Conservation (phyloP, 2,797 vertebrate genomes). For the Huso huso region DNA sequence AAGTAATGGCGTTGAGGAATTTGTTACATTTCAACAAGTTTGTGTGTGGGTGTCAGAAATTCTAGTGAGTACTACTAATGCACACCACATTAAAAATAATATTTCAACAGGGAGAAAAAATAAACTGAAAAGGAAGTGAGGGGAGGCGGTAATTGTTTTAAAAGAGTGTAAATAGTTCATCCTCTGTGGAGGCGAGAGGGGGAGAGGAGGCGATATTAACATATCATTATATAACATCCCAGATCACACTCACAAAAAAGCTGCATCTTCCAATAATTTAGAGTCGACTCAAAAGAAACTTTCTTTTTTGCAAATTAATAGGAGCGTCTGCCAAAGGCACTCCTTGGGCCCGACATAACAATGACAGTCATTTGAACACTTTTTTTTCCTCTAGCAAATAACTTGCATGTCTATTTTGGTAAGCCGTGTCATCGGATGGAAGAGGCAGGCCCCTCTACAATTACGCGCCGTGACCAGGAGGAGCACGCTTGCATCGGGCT, state of each 20-base stretch:
- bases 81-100: constrained; percentile 18
- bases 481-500: constrained; percentile 35
- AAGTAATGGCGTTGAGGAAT: too few relatives aligned
- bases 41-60: constrained; percentile 5
- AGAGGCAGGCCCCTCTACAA: constrained; percentile 51
- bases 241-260: constrained; percentile 16
- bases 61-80: constrained; percentile 5
- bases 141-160: constrained; percentile 27
- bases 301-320: constrained; percentile 14
- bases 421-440: constrained; percentile 51
- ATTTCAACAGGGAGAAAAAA: constrained; percentile 21
- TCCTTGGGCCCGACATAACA: constrained; percentile 43
- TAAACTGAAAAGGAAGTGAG: constrained; percentile 8
- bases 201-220: constrained; percentile 9
- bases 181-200: constrained; percentile 12
- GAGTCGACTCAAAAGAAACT: neutral
- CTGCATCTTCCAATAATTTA: constrained; percentile 5
- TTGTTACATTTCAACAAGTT: too few relatives aligned
- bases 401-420: constrained; percentile 49
- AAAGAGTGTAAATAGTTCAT: constrained; percentile 29
- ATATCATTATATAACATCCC: constrained; percentile 4
- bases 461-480: constrained; percentile 46
- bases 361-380: constrained; percentile 35
- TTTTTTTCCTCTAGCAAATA: constrained; percentile 49
- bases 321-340: constrained; percentile 15